Conservation (phyloP, 2,797 vertebrate genomes). For the Passerculus sandwichensis region DNA sequence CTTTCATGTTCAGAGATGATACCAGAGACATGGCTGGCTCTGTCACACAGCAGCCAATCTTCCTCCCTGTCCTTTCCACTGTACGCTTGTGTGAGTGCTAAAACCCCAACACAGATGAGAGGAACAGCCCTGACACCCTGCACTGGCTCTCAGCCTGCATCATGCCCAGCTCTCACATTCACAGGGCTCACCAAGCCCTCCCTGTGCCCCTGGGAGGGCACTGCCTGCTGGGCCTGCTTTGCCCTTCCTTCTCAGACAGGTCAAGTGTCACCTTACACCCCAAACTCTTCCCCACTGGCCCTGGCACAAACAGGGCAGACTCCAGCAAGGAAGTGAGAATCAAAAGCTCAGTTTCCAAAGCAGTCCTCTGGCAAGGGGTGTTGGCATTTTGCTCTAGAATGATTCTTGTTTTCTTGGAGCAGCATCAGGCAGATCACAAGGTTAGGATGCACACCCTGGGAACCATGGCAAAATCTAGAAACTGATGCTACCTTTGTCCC, state of each 20-base stretch:
- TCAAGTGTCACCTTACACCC: not conserved
- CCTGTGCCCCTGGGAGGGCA: accelerated
- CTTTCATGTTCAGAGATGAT: not conserved
- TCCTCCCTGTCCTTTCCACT: not conserved
- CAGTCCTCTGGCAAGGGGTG: not conserved
- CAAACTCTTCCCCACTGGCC: not conserved
- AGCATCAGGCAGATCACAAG: not conserved
- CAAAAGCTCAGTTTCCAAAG: not conserved
- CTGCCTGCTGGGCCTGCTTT: not conserved
- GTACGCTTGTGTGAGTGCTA: not conserved
- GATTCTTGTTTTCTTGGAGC: not conserved
- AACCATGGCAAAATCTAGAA: not conserved
- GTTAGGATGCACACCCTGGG: not conserved
- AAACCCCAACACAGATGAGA: not conserved
- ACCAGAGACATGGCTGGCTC: not conserved
- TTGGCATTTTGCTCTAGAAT: not conserved
- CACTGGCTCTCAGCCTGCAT: not conserved
- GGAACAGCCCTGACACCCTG: not conserved
- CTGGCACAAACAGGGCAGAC: not conserved
- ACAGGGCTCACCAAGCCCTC: not conserved
- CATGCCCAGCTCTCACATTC: not conserved
- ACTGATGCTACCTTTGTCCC: not conserved
- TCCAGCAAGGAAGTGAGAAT: not conserved
- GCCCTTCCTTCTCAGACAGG: not conserved
- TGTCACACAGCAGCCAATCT: not conserved